Conservation (phyloP, 2,113 vertebrate genomes). For the Grallaria varia region DNA sequence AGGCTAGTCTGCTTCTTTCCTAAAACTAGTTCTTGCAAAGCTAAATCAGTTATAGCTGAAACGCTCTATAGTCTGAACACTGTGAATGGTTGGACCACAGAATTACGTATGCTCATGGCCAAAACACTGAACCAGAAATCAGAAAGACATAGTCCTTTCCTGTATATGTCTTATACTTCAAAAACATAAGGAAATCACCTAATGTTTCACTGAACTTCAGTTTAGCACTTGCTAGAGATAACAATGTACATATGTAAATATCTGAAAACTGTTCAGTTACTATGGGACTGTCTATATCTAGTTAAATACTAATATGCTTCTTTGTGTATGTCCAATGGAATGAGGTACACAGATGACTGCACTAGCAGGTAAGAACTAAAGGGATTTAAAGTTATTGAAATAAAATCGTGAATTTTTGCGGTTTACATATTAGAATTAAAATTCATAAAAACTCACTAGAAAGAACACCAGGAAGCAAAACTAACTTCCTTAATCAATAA, state of each 20-base stretch:
- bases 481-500: neutral
- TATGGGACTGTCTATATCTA: neutral
- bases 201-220: neutral
- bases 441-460: neutral
- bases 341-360: neutral
- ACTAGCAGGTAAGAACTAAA: neutral
- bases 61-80: neutral
- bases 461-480: neutral
- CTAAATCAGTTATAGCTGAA: neutral
- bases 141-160: neutral
- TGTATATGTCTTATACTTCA: neutral
- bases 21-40: neutral
- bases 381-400: neutral
- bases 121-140: neutral
- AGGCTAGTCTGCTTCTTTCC: neutral
- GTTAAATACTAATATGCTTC: neutral
- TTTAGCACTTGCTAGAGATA: neutral
- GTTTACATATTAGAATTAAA: neutral
- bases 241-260: fast-evolving
- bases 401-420: neutral
- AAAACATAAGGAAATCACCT: neutral
- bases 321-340: neutral
- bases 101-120: neutral
- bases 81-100: neutral
- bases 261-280: neutral